Base-by-base conservation (phyloP, 1,140 invertebrate species). In the Pygmarrhopalites habei region DNA sequence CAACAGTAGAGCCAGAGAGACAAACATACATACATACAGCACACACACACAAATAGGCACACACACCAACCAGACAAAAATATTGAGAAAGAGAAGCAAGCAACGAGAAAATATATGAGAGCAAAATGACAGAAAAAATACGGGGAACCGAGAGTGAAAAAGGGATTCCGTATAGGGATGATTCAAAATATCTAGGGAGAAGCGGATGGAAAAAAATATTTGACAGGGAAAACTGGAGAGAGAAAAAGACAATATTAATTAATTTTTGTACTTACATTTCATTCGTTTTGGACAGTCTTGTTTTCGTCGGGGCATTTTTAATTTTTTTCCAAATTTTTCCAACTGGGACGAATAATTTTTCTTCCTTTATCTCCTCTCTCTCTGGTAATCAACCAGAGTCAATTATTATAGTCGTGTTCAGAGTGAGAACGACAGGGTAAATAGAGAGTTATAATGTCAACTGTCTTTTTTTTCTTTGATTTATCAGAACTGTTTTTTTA, bases 281-380 rank as follows among this genome's bases (percentile, higher is more conserved):
- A 82, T 81, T 69, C 81, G 76, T 74, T 82, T 82, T 25, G 82
- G 82, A 72, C 81, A 81, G 73, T 82, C 77, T 75, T 83, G 82
- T 75, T 83, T 83, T 69, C 81, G 76, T 71, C 82, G 79, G 67
- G 81, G 79, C 82, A 83, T 83, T 35, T 55, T 67, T 62, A 17
- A 47, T 25, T n/a, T 5, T n/a, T n/a, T n/a, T n/a, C n/a, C n/a
- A n/a, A n/a, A n/a, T n/a, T n/a, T 25, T 47, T 47, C 44, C 44
- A 47, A 47, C 15, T 15, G 32, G 32, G n/a, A n/a, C n/a, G n/a
- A n/a, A n/a, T n/a, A n/a, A n/a, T n/a, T n/a, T n/a, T n/a, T n/a
- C n/a, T n/a, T n/a, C n/a, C n/a, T n/a, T n/a, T n/a, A n/a, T n/a
- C n/a, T n/a, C n/a, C n/a, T n/a, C n/a, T n/a, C n/a, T n/a, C n/a